Evolutionary conservation across 1,140 invertebrate genomes (phyloP), one percentile per base, ranked within the genome.

Genomic region (Leptestheria dahalacensis): DNA sequence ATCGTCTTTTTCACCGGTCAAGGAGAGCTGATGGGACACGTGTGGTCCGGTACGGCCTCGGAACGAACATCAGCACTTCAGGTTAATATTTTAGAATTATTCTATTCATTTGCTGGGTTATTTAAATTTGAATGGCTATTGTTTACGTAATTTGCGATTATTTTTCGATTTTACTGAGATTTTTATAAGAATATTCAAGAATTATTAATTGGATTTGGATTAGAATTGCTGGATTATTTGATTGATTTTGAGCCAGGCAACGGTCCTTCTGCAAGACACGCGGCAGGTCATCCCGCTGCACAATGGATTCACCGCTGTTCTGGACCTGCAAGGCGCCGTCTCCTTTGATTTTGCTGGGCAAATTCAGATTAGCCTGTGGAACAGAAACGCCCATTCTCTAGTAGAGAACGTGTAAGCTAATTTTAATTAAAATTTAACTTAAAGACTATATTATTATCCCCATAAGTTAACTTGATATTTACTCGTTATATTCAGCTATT

Each of bases 311-410:
- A 74, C 84, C 0, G 77, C 83, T 0, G 80, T 89, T 61, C 65
- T 87, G 1, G 77, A 78, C 26, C 67, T 89, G 0, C 73, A 81
- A 60, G 85, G 86, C 12, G 82, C 81, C 0, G 72, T 84, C 11
- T 91, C 88, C 11, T 82, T 91, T 61, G 88, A 94, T 69, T 72
- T 93, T 6, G 81, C 85, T 57, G 90, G 89, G 12, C 79, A 85
- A 70, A 81, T 92, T n/a, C 79, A 83, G 65, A 77, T 93, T 12
- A 91, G 87, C 64, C 67, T 93, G 9, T 94, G 90, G 90, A 87
- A 86, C 63, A 79, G 84, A 67, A 91, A 86, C 69, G 86, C 88
- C 1, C 79, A 90, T 63, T 86, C 86, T 11, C 69, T 87, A 26
- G 86, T 94, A 0, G 82, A 86, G 67, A 79, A 83, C 69, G 79